Base-by-base conservation (phyloP, 2,888 invertebrate genomes). In the Phyllotreta cruciferae region DNA sequence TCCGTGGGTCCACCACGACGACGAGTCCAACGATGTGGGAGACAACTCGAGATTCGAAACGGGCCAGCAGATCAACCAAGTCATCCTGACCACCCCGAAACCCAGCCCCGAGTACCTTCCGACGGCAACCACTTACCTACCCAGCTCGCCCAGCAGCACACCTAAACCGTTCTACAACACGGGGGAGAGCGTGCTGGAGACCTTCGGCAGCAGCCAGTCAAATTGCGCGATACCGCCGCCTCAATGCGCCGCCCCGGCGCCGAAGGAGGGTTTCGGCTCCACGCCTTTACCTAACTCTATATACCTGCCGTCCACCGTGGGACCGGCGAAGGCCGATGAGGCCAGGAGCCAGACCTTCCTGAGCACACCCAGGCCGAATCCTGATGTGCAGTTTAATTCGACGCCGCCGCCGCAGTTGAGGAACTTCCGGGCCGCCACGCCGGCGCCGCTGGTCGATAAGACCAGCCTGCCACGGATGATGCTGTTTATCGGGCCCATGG, bases 1-100 rank as follows among this genome's bases (percentile, higher is more conserved):
- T 5, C 74, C 74, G 14, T 74, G 74, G 74, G 54, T 72, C 14
- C 60, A 68, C 11, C 66, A 66, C 35, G 53, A 60, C 13, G 45
- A 56, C 9, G 11, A 39, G 34, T 54, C 42, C n/a, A 36, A 56
- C 39, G 36, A 60, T 2, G n/a, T 39, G 9, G 42, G 9, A 10
- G 56, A 62, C 37, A 52, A 35, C 8, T 13, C 11, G 3, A 45
- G 10, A 14, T 45, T 11, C 47, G 52, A 52, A 52, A 35, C 52
- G 6, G 52, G 52, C 14, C 52, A 50, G 37, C 8, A 10, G 8
- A 50, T 50, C 35, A n/a, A 11, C 13, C 9, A 37, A 14, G 35
- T 41, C 5, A 10, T 52, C 7, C n/a, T 35, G 50, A 58, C 63
- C 8, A 58, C 63, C 3, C 45, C 62, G 34, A 56, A 42, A 10